Conservation (phyloP, 2,797 vertebrate species). For the Mionectes olivaceus region DNA sequence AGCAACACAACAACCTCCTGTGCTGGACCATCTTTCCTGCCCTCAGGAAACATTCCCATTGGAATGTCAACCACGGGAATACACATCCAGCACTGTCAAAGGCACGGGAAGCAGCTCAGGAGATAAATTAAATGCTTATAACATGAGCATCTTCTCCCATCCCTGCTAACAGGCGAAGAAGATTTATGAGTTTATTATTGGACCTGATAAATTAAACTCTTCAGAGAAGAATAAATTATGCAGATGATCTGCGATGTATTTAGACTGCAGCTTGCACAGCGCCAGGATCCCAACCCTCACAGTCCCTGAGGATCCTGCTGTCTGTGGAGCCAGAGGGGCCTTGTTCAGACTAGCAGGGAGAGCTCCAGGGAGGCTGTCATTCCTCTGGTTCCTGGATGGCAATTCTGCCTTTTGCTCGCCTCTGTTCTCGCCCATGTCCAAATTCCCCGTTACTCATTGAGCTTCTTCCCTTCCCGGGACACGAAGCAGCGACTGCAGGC, state of each 20-base stretch:
- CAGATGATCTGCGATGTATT: not conserved
- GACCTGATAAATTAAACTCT: constrained; percentile 15
- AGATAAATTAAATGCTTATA: not conserved
- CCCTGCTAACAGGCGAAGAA: not conserved
- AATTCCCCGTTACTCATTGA: not conserved
- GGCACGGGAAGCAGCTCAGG: not conserved
- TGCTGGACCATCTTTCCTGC: not conserved
- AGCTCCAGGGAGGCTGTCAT: not conserved
- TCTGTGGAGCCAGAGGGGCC: not conserved
- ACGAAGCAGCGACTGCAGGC: not conserved
- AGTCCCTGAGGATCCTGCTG: not conserved
- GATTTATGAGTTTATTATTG: constrained; percentile 33
- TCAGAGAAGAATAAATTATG: constrained; percentile 39
- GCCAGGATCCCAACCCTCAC: not conserved
- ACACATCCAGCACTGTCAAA: not conserved
- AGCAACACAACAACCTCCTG: not conserved
- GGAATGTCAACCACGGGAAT: accelerated
- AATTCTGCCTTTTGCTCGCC: not conserved
- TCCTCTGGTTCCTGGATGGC: not conserved
- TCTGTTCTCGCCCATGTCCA: not conserved
- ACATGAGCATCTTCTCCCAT: not conserved
- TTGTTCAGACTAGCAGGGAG: not conserved
- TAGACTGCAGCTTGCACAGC: not conserved
- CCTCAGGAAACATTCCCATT: not conserved
- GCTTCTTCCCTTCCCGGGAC: not conserved